These are phyloP conservation scores for Choristoneura rosaceana DNA, from an alignment of 2,888 invertebrate species.

Conservation along the genomic window DNA sequence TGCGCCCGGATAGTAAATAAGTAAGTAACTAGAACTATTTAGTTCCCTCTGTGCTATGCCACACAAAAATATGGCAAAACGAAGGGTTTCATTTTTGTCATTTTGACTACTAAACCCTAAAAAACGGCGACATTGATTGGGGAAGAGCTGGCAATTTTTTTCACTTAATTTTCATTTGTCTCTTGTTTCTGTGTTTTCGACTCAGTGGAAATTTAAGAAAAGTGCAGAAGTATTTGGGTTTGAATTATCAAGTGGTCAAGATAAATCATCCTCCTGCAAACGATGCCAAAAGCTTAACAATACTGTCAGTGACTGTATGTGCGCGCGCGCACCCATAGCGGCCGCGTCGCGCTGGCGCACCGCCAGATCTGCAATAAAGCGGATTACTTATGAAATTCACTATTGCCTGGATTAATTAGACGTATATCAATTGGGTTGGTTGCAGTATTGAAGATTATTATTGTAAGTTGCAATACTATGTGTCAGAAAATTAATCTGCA, in stretches of 20 bases:
- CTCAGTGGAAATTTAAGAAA: no score
- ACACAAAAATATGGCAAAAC: no score
- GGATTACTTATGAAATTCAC: slow-evolving; percentile 44
- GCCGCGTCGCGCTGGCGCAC: slow-evolving; percentile 49
- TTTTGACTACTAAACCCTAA: no score
- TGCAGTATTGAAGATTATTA: background rate
- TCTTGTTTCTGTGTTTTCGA: no score
- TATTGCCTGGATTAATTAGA: slow-evolving; percentile 33
- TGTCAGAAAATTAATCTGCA: no score
- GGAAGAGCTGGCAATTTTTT: no score
- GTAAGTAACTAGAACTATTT: no score
- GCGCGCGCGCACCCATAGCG: slow-evolving; percentile 36
- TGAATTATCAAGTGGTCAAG: background rate
- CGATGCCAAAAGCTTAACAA: slow-evolving; percentile 33
- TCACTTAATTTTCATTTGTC: no score
- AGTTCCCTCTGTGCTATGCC: no score
- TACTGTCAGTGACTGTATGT: slow-evolving; percentile 56
- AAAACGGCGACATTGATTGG: no score
- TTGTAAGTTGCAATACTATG: background rate
- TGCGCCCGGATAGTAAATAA: no score
- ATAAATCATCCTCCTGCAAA: slow-evolving; percentile 4
- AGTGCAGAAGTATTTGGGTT: background rate
- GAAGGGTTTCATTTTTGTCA: no score
- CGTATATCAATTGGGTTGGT: slow-evolving; percentile 23
- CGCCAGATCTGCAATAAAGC: slow-evolving; percentile 42